Evolutionary conservation across 2,888 invertebrate species (phyloP).

Genomic region (Tetragnatha montana): DNA sequence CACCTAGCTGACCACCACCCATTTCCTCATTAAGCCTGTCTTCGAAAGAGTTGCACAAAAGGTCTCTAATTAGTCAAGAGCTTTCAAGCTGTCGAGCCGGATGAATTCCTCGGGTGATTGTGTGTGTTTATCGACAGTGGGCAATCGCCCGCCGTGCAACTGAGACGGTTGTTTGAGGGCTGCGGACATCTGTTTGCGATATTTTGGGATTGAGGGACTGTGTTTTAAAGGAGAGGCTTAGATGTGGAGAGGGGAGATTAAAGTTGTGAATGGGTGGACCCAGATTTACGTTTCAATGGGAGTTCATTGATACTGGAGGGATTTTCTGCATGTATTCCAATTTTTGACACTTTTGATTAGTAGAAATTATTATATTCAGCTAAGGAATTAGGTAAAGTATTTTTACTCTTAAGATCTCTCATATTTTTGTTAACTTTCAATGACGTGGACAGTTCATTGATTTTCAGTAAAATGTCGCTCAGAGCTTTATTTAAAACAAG

Average conservation of each 20-base stretch:
- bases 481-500: too few species aligned
- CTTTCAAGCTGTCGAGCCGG: constrained; percentile 13
- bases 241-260: neutral
- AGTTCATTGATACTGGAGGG: too few species aligned
- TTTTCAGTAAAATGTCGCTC: too few species aligned
- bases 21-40: constrained; percentile 47
- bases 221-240: neutral
- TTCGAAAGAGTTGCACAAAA: constrained; percentile 40
- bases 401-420: too few species aligned
- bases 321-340: too few species aligned
- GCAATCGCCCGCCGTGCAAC: constrained; percentile 12
- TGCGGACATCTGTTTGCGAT: neutral
- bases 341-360: too few species aligned
- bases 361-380: too few species aligned
- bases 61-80: constrained; percentile 56
- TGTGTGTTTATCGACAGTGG: constrained; percentile 24
- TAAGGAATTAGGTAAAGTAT: too few species aligned
- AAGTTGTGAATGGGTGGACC: too few species aligned
- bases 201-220: neutral
- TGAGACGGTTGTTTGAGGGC: neutral
- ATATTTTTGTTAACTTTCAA: too few species aligned
- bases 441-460: too few species aligned
- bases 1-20: constrained; percentile 37
- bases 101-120: neutral
- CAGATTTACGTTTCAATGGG: too few species aligned